phyloP scores from a whole-genome alignment of 2,113 vertebrate genomes.

The Falcunculus frontatus region DNA sequence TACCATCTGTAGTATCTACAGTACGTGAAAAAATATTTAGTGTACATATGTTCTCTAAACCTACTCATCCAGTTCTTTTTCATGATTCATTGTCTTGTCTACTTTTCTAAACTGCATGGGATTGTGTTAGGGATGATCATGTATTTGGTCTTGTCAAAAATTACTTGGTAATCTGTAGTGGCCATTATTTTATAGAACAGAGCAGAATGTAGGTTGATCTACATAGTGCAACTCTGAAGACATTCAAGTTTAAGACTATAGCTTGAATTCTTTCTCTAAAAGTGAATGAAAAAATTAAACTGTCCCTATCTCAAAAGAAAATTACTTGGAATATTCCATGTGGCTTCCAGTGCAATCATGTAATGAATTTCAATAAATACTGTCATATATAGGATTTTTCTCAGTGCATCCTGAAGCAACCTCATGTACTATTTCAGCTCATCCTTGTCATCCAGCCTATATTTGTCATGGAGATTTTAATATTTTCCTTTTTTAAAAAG shows the following conservation, averaged over 20 bases:
- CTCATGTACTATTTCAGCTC: background rate
- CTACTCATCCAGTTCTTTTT: background rate
- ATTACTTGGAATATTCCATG: background rate
- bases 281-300: background rate
- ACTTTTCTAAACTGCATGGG: background rate
- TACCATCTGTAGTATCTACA: background rate
- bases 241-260: background rate
- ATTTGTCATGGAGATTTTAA: background rate
- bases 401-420: background rate
- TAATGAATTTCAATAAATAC: background rate
- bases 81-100: background rate
- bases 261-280: background rate
- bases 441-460: background rate
- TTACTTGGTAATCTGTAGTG: background rate
- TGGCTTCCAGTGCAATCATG: background rate
- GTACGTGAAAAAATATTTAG: background rate
- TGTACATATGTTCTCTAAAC: background rate
- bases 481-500: background rate
- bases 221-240: background rate
- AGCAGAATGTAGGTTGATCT: background rate
- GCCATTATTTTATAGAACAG: background rate
- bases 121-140: background rate
- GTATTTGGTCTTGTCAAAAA: background rate
- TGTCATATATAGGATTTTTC: background rate
- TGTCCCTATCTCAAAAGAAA: background rate